Evolutionary conservation across 2,113 vertebrate genomes (phyloP).

Genomic region (Lophotis ruficrista): DNA sequence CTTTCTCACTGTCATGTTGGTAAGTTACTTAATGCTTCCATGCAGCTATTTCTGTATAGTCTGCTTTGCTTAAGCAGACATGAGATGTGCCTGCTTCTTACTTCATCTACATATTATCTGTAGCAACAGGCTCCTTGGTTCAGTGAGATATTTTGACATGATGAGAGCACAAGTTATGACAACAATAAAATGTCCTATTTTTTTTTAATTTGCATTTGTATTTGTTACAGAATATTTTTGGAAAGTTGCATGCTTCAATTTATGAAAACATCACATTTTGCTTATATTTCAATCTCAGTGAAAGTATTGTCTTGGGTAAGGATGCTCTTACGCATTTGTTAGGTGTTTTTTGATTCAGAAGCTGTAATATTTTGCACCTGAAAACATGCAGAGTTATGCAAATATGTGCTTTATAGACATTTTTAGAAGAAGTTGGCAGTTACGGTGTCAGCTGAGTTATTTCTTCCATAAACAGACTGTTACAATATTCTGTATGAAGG

Average conservation of each 20-base stretch:
- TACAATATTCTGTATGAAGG: neutral
- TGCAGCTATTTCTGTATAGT: neutral
- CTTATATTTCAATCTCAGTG: neutral
- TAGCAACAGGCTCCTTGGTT: neutral
- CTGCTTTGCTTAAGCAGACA: neutral
- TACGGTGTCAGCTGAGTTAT: neutral
- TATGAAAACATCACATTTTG: neutral
- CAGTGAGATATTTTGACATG: neutral
- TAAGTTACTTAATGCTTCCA: neutral
- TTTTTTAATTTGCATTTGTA: neutral
- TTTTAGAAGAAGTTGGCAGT: constrained; percentile 24
- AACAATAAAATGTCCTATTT: neutral
- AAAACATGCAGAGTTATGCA: constrained; percentile 10
- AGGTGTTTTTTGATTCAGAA: neutral
- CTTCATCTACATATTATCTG: constrained; percentile 10
- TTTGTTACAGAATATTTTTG: neutral
- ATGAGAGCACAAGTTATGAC: neutral
- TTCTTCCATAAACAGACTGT: constrained; percentile 22
- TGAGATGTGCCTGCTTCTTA: neutral
- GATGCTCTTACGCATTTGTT: neutral
- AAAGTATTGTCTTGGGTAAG: neutral
- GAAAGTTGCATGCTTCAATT: neutral
- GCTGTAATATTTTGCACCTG: neutral
- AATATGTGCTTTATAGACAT: neutral
- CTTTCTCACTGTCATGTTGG: neutral